These are phyloP conservation scores for Smutsia temminckii DNA, from an alignment of 2,797 vertebrate species.

Conservation along the genomic window DNA sequence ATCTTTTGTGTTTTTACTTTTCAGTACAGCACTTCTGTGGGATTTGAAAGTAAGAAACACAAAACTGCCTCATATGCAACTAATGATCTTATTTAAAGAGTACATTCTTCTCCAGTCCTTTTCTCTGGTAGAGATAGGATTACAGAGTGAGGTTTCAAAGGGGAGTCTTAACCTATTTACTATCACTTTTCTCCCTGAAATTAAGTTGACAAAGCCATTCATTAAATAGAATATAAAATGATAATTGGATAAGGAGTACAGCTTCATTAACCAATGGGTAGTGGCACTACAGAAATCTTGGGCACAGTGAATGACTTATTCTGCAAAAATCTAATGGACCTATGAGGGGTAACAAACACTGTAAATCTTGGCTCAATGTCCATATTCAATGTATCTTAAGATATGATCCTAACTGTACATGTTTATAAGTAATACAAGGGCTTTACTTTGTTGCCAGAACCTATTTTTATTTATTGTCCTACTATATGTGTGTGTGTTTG, in stretches of 20 bases:
- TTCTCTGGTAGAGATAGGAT: not conserved
- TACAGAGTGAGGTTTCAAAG: not conserved
- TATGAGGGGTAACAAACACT: not conserved
- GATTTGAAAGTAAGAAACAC: constrained; percentile 15
- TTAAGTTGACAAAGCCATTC: constrained; percentile 54
- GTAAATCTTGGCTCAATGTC: not conserved
- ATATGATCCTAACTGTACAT: not conserved
- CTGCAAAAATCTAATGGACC: not conserved
- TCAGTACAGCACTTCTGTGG: constrained; percentile 20
- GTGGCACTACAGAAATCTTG: not conserved
- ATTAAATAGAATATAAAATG: constrained; percentile 4
- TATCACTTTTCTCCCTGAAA: constrained; percentile 4
- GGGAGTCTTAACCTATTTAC: constrained; percentile 20
- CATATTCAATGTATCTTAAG: not conserved
- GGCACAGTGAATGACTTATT: not conserved
- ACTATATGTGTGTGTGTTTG: not conserved
- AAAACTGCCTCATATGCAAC: not conserved
- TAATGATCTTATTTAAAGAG: constrained; percentile 17
- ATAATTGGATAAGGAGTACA: not conserved
- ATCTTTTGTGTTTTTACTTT: constrained; percentile 1
- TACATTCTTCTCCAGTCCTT: not conserved
- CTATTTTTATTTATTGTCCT: not conserved
- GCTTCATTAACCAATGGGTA: not conserved
- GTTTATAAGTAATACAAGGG: constrained; percentile 9
- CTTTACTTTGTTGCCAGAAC: not conserved